Evolutionary conservation across 1,140 invertebrate species (phyloP), one percentile per base, ranked within the genome.

Genomic region (Pogonomyrmex californicus): DNA sequence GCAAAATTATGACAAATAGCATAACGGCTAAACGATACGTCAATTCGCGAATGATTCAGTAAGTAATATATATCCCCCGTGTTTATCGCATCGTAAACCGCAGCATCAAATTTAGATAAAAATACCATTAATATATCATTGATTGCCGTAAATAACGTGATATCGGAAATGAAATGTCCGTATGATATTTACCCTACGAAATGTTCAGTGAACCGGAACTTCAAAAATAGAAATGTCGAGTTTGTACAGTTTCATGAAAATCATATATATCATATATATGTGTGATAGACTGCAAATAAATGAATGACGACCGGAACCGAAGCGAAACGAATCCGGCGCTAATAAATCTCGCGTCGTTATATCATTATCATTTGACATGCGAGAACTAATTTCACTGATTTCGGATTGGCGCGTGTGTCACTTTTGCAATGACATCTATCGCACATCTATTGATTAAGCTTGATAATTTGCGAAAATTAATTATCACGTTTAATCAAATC

Each of bases 341-440:
- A 41, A 79, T 65, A 38, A 33, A 78, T 81, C 7, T 33, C 49
- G 38, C 38, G 17, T 12, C 12, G 14, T 68, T 51, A 54, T 41
- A 66, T 41, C 62, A 54, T 68, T 68, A 33, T 81, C 33, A 54
- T 30, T n/a, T 68, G 63, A 81, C 44, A 38, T 33, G 75, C 51
- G 62, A 23, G 17, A 54, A 81, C n/a, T 17, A 81, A 4, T 56
- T 68, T 56, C n/a, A 68, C 68, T n/a, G 63, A 23, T 23, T 23
- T 23, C 23, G 4, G 36, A 12, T 7, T 51, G 62, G n/a, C 12
- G 38, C 38, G 7, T 1, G 12, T 81, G 47, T 81, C 62, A 56
- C 36, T 51, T 36, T 66, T 51, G 33, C 49, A 12, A 6, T 44
- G 33, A 62, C 44, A 23, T 23, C 23, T 23, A 23, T 23, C 23